Conservation (phyloP, 2,888 invertebrate genomes). For the Diarsia dahlii region DNA sequence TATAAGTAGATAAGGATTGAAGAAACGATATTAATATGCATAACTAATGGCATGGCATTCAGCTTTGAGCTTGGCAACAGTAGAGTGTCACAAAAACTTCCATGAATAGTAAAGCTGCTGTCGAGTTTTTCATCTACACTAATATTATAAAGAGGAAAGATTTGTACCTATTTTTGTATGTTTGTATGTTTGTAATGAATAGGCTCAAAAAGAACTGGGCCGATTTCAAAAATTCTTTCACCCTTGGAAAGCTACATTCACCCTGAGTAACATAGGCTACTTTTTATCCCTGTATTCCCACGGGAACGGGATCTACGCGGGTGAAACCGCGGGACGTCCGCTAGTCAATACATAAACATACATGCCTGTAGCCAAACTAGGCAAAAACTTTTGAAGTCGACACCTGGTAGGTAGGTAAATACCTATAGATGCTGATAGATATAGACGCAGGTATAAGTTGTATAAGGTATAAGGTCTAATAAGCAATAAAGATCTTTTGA, state of each 20-base stretch:
- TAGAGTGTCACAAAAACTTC: conserved; percentile 19
- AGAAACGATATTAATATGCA: conserved; percentile 8
- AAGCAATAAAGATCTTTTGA: neutral
- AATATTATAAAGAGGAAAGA: too few species aligned
- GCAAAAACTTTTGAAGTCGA: neutral
- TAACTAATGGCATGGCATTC: conserved; percentile 15
- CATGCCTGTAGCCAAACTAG: neutral
- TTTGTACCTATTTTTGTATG: too few species aligned
- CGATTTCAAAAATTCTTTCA: too few species aligned
- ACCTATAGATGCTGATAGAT: neutral
- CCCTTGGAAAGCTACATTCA: too few species aligned
- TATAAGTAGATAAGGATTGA: neutral
- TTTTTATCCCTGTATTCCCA: too few species aligned
- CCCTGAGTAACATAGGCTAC: too few species aligned
- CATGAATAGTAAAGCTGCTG: conserved; percentile 11
- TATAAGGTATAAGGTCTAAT: neutral
- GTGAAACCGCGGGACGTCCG: too few species aligned
- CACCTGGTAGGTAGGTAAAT: neutral
- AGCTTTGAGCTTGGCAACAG: conserved; percentile 31
- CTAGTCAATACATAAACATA: conserved; percentile 2
- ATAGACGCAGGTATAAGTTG: neutral
- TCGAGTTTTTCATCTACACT: conserved; percentile 16
- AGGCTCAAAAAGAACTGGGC: too few species aligned
- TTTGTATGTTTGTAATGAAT: too few species aligned
- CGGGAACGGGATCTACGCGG: too few species aligned